Evolutionary conservation across 2,888 invertebrate genomes (phyloP).

Genomic region (Protodeltote pygarga): DNA sequence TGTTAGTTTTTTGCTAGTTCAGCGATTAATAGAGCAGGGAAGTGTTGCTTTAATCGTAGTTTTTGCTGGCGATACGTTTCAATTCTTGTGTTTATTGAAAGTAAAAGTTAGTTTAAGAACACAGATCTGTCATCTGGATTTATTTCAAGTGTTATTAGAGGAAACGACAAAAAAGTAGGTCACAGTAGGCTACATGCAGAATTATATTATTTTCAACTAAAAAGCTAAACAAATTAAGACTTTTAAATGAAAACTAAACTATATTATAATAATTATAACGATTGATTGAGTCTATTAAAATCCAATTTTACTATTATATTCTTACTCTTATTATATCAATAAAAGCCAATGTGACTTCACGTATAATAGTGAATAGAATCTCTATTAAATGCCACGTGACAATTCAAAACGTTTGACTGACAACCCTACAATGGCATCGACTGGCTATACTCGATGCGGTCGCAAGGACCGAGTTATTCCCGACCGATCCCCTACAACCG

Average conservation of each 20-base stretch:
- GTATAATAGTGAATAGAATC: slow-evolving; percentile 3
- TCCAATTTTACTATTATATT: no score
- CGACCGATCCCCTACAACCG: no score
- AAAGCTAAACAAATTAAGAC: no score
- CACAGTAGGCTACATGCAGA: background rate
- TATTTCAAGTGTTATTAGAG: no score
- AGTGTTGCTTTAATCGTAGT: slow-evolving; percentile 18
- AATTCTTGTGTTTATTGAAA: slow-evolving; percentile 10
- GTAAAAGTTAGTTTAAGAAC: slow-evolving; percentile 5
- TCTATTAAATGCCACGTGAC: slow-evolving; percentile 24
- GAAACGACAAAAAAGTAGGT: no score
- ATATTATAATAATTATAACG: no score
- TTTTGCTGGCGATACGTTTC: slow-evolving; percentile 6
- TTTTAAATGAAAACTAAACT: no score
- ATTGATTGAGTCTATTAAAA: no score
- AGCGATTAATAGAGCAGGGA: slow-evolving; percentile 40
- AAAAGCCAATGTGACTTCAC: background rate
- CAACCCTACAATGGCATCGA: slow-evolving; percentile 41
- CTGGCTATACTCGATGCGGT: slow-evolving; percentile 21
- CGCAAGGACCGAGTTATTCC: no score
- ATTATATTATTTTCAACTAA: background rate
- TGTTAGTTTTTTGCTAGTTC: slow-evolving; percentile 31
- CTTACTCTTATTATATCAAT: no score
- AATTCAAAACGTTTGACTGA: slow-evolving; percentile 22
- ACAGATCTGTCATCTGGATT: no score